Conservation (phyloP, 2,888 invertebrate species). For the Aproaerema taeniolella region DNA sequence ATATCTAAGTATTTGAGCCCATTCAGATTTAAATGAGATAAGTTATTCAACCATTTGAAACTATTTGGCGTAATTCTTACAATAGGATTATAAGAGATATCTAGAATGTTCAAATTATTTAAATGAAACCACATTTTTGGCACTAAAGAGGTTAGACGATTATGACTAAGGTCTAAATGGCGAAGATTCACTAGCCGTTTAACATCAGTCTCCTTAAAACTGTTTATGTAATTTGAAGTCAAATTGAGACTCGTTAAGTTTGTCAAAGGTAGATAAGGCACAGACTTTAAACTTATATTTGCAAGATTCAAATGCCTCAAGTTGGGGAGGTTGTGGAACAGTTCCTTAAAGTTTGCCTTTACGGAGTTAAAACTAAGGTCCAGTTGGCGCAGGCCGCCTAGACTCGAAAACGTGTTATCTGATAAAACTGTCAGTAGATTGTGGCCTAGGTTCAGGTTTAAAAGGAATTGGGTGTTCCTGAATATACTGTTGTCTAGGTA, state of each 20-base stretch:
- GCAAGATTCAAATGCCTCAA: constrained; percentile 87
- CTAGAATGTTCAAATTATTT: constrained; percentile 83
- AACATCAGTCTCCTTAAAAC: constrained; percentile 83
- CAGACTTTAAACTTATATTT: constrained; percentile 84
- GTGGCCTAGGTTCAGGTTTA: constrained; percentile 85
- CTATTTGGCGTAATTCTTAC: constrained; percentile 84
- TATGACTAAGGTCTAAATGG: constrained; percentile 85
- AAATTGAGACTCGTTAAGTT: constrained; percentile 88
- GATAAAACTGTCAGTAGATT: constrained; percentile 91
- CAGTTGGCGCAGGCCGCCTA: constrained; percentile 86
- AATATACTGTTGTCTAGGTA: constrained; percentile 93
- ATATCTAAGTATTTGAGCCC: constrained; percentile 84
- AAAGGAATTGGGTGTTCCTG: constrained; percentile 87
- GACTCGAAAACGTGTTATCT: constrained; percentile 91
- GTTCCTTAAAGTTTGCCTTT: constrained; percentile 90
- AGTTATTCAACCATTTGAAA: constrained; percentile 82
- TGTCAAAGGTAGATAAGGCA: constrained; percentile 87
- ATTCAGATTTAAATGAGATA: constrained; percentile 86
- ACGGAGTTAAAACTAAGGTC: constrained; percentile 89
- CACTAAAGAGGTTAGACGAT: constrained; percentile 85
- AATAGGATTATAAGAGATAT: constrained; percentile 90
- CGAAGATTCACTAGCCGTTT: constrained; percentile 84
- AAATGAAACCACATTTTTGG: constrained; percentile 85
- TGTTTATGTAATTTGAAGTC: constrained; percentile 85
- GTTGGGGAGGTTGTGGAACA: constrained; percentile 91